Evolutionary conservation across 92 coral and sea anemone genomes (phyloP).

Genomic region (Actinernus sp.): DNA sequence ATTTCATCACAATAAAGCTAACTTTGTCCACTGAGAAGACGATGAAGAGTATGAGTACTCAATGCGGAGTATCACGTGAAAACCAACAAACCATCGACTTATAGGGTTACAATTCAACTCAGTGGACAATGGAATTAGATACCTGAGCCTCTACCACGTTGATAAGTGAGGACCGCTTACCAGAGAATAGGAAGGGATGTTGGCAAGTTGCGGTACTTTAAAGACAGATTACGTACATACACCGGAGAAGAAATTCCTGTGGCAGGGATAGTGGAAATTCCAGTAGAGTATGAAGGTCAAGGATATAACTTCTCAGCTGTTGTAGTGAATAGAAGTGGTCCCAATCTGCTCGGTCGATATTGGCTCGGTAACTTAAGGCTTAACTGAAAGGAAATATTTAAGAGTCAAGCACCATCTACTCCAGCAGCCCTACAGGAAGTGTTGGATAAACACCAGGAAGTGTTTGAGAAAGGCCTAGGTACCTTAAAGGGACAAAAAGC

Average conservation of each 20-base stretch:
- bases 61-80: background rate
- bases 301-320: constrained; percentile 9
- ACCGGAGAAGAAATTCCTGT: constrained; percentile 26
- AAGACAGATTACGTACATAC: constrained; percentile 19
- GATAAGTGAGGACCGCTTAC: background rate
- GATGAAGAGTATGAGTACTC: background rate
- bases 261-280: constrained; percentile 12
- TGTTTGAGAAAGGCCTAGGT: background rate
- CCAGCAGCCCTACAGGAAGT: background rate
- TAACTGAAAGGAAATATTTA: constrained; percentile 1
- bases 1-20: no score
- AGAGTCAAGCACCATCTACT: no score
- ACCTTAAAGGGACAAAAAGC: background rate
- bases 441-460: background rate
- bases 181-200: background rate
- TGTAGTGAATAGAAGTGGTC: constrained; percentile 37
- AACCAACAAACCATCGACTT: no score
- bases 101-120: no score
- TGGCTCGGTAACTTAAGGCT: constrained; percentile 31
- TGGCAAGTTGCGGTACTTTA: constrained; percentile 2
- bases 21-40: background rate
- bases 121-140: background rate
- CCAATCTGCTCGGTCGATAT: constrained; percentile 37
- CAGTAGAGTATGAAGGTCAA: constrained; percentile 27
- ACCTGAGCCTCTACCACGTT: background rate